phyloP scores from a whole-genome alignment of 1,140 invertebrate genomes.

The Brachionus calyciflorus region DNA sequence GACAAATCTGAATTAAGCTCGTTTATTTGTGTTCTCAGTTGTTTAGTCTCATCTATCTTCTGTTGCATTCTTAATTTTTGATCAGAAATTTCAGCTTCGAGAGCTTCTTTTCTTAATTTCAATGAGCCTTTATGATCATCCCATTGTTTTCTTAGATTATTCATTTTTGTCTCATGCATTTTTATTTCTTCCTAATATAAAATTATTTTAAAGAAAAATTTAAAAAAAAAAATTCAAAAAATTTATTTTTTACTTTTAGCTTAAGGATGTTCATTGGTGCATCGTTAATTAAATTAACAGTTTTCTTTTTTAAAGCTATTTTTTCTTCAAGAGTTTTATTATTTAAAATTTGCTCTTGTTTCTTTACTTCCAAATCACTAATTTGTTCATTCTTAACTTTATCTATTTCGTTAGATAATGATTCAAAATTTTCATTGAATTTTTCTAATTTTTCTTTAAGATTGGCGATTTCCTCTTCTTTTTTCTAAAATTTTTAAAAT shows the following conservation, averaged over 20 bases:
- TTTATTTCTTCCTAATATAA: constrained; percentile 65
- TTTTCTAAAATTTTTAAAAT: neutral
- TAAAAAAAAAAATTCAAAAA: neutral
- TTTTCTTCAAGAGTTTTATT: constrained; percentile 54
- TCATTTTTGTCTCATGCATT: constrained; percentile 65
- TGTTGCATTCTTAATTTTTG: constrained; percentile 59
- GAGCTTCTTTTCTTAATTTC: constrained; percentile 66
- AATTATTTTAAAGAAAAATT: neutral
- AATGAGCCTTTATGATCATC: constrained; percentile 68
- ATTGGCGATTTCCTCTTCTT: constrained; percentile 19
- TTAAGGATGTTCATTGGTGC: constrained; percentile 68
- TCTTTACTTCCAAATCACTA: neutral
- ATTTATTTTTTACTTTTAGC: constrained; percentile 54
- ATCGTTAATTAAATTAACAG: constrained; percentile 67
- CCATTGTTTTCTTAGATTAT: constrained; percentile 69
- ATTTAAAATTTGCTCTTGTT: constrained; percentile 35
- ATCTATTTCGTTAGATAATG: constrained; percentile 52
- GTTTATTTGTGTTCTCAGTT: constrained; percentile 61
- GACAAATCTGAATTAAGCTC: constrained; percentile 62
- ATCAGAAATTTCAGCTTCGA: constrained; percentile 65
- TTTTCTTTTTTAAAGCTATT: constrained; percentile 61
- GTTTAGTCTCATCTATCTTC: constrained; percentile 62
- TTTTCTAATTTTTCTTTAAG: constrained; percentile 55
- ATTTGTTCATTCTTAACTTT: constrained; percentile 49
- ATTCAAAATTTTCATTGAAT: constrained; percentile 54